A percentile compares a stretch with the other conserved stretches of the same genome.
Conservation (phyloP, 2,797 vertebrate genomes). For the Mastacembelus armatus region DNA sequence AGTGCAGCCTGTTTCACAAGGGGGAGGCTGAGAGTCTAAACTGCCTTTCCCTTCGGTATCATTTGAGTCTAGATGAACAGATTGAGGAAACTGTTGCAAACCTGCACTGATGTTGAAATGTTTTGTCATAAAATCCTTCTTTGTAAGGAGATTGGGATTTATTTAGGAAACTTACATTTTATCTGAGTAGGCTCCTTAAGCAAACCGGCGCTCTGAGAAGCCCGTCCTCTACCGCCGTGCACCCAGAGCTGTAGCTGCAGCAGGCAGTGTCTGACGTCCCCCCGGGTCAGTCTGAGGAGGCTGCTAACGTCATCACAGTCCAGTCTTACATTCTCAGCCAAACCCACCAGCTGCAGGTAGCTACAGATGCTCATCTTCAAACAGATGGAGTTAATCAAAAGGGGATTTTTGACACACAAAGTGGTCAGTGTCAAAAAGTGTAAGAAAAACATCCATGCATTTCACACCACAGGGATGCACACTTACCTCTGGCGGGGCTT, state of each 20-base stretch:
- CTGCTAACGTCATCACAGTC: conserved; percentile 82
- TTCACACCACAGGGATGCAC: not conserved
- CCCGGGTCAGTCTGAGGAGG: conserved; percentile 82
- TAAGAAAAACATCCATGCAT: not conserved
- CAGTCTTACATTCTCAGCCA: conserved; percentile 85
- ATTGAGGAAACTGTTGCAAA: not conserved
- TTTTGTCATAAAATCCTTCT: not conserved
- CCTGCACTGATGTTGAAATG: rapidly evolving
- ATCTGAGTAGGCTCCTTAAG: conserved; percentile 1
- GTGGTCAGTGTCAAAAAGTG: too few relatives aligned
- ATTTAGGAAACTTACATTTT: conserved; percentile 20
- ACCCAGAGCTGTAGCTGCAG: conserved; percentile 93
- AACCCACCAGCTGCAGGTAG: conserved; percentile 90
- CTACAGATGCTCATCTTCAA: conserved; percentile 85
- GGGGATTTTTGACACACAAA: too few relatives aligned
- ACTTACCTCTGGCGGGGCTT: conserved; percentile 87
- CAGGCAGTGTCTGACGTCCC: conserved; percentile 90
- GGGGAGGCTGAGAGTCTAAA: conserved; percentile 52
- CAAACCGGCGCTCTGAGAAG: not conserved
- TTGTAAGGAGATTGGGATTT: not conserved
- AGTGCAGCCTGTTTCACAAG: conserved; percentile 81
- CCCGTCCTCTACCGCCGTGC: conserved; percentile 79
- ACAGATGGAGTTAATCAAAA: not conserved
- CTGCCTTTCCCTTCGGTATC: not conserved
- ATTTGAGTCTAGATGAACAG: conserved; percentile 1